Conservation (phyloP, 2,797 vertebrate genomes). For the Lagorchestes hirsutus region DNA sequence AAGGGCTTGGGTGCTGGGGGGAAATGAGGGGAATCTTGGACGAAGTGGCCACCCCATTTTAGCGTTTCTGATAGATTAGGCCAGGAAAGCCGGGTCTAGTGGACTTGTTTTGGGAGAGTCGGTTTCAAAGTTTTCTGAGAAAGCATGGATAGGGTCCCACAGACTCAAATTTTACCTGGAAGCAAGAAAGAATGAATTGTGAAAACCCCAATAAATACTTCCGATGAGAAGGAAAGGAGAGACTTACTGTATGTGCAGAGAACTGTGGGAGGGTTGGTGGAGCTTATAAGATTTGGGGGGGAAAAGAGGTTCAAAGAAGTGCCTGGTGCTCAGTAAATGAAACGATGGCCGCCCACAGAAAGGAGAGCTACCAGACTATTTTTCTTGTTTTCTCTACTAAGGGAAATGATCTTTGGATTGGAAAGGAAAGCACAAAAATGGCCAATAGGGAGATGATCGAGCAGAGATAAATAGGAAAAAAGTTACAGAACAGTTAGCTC, state of each 20-base stretch:
- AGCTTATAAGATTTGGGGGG: not conserved
- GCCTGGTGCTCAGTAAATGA: not conserved
- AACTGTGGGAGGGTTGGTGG: not conserved
- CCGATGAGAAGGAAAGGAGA: not conserved
- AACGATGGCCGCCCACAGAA: not conserved
- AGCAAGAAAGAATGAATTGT: not conserved
- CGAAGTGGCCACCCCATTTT: not conserved
- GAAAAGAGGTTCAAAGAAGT: not conserved
- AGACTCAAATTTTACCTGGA: not conserved
- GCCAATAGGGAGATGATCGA: not conserved
- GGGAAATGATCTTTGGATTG: not conserved
- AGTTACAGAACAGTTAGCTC: not conserved
- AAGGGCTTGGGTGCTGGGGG: not conserved
- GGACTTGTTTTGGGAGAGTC: not conserved
- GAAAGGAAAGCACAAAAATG: not conserved
- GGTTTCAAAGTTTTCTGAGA: not conserved
- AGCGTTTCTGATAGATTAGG: not conserved
- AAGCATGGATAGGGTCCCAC: not conserved
- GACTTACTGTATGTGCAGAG: not conserved
- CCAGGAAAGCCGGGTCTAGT: not conserved
- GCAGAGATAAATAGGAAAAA: not conserved
- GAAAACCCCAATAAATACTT: not conserved
- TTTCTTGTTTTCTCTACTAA: not conserved
- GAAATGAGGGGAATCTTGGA: not conserved
- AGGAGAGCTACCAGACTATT: not conserved